Percentiles rank a stretch among this genome's conserved stretches.
Evolutionary conservation across 2,888 invertebrate species (phyloP).

Genomic region (Sphaeridia pumilis): DNA sequence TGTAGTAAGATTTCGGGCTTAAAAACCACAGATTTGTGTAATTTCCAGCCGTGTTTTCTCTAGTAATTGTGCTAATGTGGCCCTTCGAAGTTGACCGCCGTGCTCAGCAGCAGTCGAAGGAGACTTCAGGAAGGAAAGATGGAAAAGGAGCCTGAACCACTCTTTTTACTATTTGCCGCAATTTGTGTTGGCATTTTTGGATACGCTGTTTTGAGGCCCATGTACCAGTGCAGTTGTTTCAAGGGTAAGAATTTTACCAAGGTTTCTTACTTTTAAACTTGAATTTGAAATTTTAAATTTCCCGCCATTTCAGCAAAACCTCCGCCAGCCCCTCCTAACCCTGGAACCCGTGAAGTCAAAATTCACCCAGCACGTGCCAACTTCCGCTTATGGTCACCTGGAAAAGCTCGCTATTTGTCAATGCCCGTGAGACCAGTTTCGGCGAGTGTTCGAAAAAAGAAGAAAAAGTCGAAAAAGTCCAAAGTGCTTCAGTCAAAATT

Average conservation of each 20-base stretch:
- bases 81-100: neutral
- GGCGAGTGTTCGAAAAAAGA: constrained; percentile 3
- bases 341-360: neutral
- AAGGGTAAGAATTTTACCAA: neutral
- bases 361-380: constrained; percentile 11
- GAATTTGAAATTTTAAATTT: neutral
- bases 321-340: neutral
- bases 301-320: neutral
- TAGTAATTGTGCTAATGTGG: no score
- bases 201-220: constrained; percentile 10
- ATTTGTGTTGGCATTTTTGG: constrained; percentile 3
- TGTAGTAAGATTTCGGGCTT: no score
- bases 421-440: neutral
- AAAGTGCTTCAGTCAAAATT: constrained; percentile 4
- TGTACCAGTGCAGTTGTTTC: constrained; percentile 1
- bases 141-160: constrained; percentile 2
- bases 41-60: no score
- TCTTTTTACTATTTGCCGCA: constrained; percentile 8
- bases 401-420: constrained; percentile 5
- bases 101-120: no score
- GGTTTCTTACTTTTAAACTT: no score
- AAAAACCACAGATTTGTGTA: no score
- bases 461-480: neutral
- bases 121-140: no score
- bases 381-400: constrained; percentile 7